Evolutionary conservation across 2,888 invertebrate species (phyloP).

Genomic region (Trissolcus japonicus): DNA sequence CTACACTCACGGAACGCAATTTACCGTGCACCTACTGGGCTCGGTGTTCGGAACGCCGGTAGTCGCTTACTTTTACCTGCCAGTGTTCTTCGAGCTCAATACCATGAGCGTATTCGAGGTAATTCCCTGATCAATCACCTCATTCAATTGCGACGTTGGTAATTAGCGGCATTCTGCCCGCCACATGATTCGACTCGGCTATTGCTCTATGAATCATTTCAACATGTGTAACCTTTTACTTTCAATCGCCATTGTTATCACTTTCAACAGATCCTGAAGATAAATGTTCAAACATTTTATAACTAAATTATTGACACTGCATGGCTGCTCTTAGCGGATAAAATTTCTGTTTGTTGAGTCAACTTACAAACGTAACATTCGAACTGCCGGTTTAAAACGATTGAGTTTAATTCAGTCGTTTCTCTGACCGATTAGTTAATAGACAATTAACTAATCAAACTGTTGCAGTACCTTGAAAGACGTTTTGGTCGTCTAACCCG

Average conservation of each 20-base stretch:
- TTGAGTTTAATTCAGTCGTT: too few species aligned
- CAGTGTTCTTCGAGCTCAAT: conserved; percentile 90
- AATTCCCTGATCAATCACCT: conserved; percentile 54
- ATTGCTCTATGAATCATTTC: conserved; percentile 3
- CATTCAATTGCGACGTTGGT: conserved; percentile 26
- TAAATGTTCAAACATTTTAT: too few species aligned
- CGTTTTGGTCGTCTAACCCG: conserved; percentile 79
- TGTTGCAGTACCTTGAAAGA: conserved; percentile 80
- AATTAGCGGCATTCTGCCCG: conserved; percentile 35
- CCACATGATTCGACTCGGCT: conserved; percentile 4
- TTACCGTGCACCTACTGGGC: conserved; percentile 86
- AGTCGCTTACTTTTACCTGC: conserved; percentile 86
- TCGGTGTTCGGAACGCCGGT: conserved; percentile 87
- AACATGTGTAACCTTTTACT: conserved; percentile 15
- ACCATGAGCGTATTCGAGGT: conserved; percentile 93
- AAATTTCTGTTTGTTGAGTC: too few species aligned
- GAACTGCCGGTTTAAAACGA: too few species aligned
- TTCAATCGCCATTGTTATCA: conserved; percentile 5
- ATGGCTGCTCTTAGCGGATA: too few species aligned
- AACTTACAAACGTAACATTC: too few species aligned
- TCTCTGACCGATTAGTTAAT: too few species aligned
- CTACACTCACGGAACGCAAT: conserved; percentile 89
- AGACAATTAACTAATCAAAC: too few species aligned
- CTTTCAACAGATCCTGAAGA: too few species aligned
- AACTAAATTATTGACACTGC: too few species aligned